Evolutionary conservation across 2,888 invertebrate species (phyloP), one percentile per base, ranked within the genome.

Genomic region (Synanthedon andrenaeformis): DNA sequence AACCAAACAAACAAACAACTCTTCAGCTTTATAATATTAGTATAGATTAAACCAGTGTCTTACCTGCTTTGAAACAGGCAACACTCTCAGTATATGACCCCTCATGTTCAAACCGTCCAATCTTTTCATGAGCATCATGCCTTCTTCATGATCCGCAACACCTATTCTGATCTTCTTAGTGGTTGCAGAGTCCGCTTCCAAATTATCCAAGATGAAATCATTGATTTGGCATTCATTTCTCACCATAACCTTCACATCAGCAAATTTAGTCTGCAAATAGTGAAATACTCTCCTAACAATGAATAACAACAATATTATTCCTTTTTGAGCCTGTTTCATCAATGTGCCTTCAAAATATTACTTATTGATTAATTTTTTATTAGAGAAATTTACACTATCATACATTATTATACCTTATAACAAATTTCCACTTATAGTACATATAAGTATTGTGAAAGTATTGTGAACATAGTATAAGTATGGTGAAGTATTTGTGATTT

Each of bases 101-200:
- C 67, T 62, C 57, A 79, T 62, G 3, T 74, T 65, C 54, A 69
- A 83, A 1, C 84, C 82, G 41, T 83, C 69, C 1, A 87, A 65
- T 55, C 69, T 73, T 61, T 82, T 81, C 41, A 81, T 72, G 2
- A 87, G 52, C 52, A 71, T 67, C 4, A 62, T 64, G 0, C 82
- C 84, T 54, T 85, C 84, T 1, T 61, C 59, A 12, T 77, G 79
- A 51, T 81, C 73, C 0, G 77, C 66, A 1, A 85, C 63, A 0
- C 83, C 85, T 6, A 87, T 74, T 0, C 80, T 70, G 6, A 84
- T 76, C 59, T 79, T 82, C 58, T 82, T 85, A 0, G 65, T 62
- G 3, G 74, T 75, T 55, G 72, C 70, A 6, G 56, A 59, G 28
- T 82, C 83, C 1, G 8, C 55, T 1, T 76, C 59, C 41, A 86